Percentiles rank a stretch among this genome's conserved stretches.
Conservation (phyloP, 2,888 invertebrate species). For the Cenopis cana region DNA sequence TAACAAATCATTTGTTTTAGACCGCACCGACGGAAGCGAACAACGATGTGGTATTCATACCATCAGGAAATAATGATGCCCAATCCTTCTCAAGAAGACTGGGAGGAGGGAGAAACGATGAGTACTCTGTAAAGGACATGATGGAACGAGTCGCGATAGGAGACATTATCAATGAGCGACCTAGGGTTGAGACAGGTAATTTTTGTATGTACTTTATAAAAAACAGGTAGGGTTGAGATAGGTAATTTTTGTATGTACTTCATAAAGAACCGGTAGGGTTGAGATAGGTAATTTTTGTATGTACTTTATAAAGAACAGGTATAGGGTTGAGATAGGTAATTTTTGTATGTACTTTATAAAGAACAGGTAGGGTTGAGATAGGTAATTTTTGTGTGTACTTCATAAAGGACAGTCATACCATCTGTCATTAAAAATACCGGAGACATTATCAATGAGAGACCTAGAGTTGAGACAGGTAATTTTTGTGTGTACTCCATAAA, state of each 20-base stretch:
- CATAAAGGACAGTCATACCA: slow-evolving; percentile 6
- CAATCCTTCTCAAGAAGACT: slow-evolving; percentile 4
- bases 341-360: background rate
- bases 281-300: slow-evolving; percentile 6
- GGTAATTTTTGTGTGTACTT: background rate
- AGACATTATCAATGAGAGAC: background rate
- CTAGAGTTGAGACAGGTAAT: slow-evolving; percentile 17
- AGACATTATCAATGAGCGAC: slow-evolving; percentile 21
- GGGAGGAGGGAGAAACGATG: background rate
- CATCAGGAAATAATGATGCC: slow-evolving; percentile 24
- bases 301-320: background rate
- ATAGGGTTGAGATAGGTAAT: slow-evolving; percentile 16
- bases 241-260: background rate
- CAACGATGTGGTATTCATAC: slow-evolving; percentile 32
- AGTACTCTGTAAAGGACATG: slow-evolving; percentile 19
- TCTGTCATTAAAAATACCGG: no score
- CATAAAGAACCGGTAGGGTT: background rate
- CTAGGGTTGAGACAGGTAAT: slow-evolving; percentile 19
- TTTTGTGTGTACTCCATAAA: background rate
- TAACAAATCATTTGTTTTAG: background rate
- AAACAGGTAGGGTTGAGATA: background rate
- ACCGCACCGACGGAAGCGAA: background rate
- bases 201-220: background rate
- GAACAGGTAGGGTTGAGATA: background rate
- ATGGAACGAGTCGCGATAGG: slow-evolving; percentile 25